Percentiles rank a stretch among this genome's conserved stretches.
phyloP scores from a whole-genome alignment of 2,888 invertebrate genomes.

The Drosophila anomelani region DNA sequence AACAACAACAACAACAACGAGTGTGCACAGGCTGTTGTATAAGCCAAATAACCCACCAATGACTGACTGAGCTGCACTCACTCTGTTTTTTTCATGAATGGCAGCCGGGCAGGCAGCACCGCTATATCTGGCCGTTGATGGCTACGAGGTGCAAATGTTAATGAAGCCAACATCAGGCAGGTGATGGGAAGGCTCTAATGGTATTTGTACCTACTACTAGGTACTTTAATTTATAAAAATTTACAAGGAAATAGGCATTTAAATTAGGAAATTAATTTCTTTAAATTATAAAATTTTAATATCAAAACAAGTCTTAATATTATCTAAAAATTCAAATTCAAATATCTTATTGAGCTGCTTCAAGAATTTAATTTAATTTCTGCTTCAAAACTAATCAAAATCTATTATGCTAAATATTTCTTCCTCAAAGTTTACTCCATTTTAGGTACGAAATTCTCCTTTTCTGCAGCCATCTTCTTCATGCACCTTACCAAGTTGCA shows the following conservation, averaged over 20 bases:
- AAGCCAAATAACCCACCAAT: conserved; percentile 28
- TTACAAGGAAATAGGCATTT: too few relatives aligned
- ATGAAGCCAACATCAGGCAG: conserved; percentile 61
- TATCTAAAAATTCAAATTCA: too few relatives aligned
- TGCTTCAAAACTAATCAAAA: not conserved
- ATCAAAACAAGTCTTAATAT: not conserved
- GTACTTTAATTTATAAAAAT: not conserved
- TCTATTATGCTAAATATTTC: not conserved
- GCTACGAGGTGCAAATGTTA: conserved; percentile 73
- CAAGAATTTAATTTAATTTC: not conserved
- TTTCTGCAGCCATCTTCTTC: not conserved
- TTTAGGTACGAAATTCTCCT: not conserved
- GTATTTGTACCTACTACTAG: not conserved
- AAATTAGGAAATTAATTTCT: not conserved
- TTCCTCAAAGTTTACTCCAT: not conserved
- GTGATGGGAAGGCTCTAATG: conserved; percentile 2
- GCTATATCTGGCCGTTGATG: conserved; percentile 68
- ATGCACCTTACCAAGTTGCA: conserved; percentile 2
- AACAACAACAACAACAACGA: conserved; percentile 7
- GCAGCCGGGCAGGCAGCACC: conserved; percentile 49
- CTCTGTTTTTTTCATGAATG: conserved; percentile 66
- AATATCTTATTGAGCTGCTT: not conserved
- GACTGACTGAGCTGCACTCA: conserved; percentile 21
- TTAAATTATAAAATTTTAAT: not conserved
- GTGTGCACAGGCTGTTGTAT: conserved; percentile 45